These are phyloP conservation scores for Euura saliciscinereae DNA, from an alignment of 1,140 invertebrate species.

Conservation along the genomic window DNA sequence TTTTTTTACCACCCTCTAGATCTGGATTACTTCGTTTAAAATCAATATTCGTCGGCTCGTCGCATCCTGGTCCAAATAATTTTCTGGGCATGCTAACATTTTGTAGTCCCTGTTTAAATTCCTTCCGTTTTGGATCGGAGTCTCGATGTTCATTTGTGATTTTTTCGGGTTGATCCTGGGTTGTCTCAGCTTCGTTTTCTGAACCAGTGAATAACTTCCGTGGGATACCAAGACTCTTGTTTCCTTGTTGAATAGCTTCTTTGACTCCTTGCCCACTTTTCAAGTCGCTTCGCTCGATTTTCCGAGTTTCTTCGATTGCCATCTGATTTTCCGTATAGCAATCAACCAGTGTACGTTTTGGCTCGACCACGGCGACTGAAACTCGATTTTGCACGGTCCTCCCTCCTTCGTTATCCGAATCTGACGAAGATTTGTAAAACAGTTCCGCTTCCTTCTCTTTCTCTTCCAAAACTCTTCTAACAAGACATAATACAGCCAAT, in stretches of 20 bases:
- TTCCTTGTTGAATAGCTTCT: slow-evolving; percentile 26
- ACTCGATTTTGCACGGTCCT: background rate
- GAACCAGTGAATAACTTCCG: slow-evolving; percentile 17
- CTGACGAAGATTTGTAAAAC: slow-evolving; percentile 51
- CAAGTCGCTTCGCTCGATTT: slow-evolving; percentile 18
- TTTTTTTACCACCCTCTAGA: background rate
- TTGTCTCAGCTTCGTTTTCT: slow-evolving; percentile 13
- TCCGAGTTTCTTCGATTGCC: slow-evolving; percentile 27
- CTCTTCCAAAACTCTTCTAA: slow-evolving; percentile 46
- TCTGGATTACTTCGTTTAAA: background rate
- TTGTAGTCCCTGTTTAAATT: slow-evolving; percentile 19
- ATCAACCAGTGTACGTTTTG: slow-evolving; percentile 8
- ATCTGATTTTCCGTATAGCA: slow-evolving; percentile 11
- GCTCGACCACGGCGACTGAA: slow-evolving; percentile 13
- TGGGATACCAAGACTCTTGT: slow-evolving; percentile 18
- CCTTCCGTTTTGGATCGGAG: slow-evolving; percentile 11
- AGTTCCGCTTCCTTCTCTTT: slow-evolving; percentile 53
- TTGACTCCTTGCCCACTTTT: slow-evolving; percentile 17
- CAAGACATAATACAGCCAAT: slow-evolving; percentile 20
- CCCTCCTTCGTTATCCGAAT: slow-evolving; percentile 48
- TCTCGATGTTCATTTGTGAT: background rate
- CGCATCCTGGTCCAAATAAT: slow-evolving; percentile 18
- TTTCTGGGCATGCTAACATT: slow-evolving; percentile 22
- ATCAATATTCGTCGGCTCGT: slow-evolving; percentile 3
- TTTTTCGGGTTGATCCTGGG: slow-evolving; percentile 9